Conservation (phyloP, 2,797 vertebrate genomes). For the Pangasius macronema region DNA sequence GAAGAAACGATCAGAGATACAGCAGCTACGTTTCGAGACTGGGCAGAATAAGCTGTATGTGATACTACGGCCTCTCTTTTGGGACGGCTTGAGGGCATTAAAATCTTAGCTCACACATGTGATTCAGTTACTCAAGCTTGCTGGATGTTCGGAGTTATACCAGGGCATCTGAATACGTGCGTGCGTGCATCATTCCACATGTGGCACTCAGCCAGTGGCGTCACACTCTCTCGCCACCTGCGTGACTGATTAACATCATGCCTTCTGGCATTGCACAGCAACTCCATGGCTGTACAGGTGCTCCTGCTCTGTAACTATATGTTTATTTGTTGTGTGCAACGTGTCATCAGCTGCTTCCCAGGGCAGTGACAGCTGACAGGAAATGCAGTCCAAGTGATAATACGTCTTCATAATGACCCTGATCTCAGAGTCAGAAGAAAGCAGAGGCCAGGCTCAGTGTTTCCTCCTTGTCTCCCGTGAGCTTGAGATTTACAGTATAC, state of each 20-base stretch:
- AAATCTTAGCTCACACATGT: not conserved
- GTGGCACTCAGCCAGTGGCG: conserved; percentile 66
- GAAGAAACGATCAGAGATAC: not conserved
- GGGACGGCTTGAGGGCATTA: not conserved
- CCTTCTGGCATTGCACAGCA: conserved; percentile 14
- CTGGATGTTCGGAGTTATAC: conserved; percentile 53
- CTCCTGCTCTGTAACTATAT: not conserved
- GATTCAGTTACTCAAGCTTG: not conserved
- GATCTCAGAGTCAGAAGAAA: not conserved
- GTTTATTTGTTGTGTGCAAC: not conserved
- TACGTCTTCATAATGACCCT: not conserved
- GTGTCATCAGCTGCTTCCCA: not conserved
- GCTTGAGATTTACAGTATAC: conserved; percentile 25
- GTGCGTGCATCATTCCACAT: conserved; percentile 57
- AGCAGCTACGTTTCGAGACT: not conserved
- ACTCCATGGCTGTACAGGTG: conserved; percentile 40
- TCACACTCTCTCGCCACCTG: conserved; percentile 54
- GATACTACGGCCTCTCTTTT: not conserved
- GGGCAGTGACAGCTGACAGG: not conserved
- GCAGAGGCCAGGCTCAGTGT: not conserved
- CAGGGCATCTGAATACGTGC: conserved; percentile 51
- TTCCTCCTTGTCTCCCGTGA: not conserved
- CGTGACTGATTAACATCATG: conserved; percentile 24
- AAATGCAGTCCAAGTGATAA: not conserved
- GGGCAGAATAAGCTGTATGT: not conserved